Base-by-base conservation (phyloP, 2,797 vertebrate genomes). In the Oreortyx pictus region DNA sequence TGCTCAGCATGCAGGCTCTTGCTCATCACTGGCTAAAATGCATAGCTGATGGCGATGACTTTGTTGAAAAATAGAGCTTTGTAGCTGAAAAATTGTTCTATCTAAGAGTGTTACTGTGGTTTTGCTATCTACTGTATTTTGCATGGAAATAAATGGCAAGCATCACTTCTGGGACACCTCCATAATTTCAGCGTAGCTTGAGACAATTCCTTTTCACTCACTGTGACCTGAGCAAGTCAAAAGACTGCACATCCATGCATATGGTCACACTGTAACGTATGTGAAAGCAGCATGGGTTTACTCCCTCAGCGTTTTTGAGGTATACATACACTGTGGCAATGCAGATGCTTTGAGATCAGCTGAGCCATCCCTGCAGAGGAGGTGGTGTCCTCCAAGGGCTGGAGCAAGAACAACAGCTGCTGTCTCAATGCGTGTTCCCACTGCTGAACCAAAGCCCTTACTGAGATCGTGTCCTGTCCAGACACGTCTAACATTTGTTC, bases 371-470 rank as follows among this genome's bases (percentile, higher is more conserved):
- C 76, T 88, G 82, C 82, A 88, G 95, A 24, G 0, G 82, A 90
- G 93, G 94, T 7, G 1, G 89, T 17, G 89, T 52, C 84, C 73
- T 94, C 66, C 3, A 35, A 81, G 82, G 76, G 82, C 79, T 92
- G 82, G 59, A 86, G 89, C 49, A 82, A 89, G 85, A 95, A 88
- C 44, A 92, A 83, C 87, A 88, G 66, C 91, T 65, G 64, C 73
- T 89, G 70, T 78, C 87, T 92, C 93, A 83, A 89, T 41, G 87
- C 57, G 19, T 66, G 76, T 83, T 95, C 89, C 91, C 76, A 50
- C 82, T 89, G 47, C 66, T 35, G 76, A 95, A 93, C 91, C 93
- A 93, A 94, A 95, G 89, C 74, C 85, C 82, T 92, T 66, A 50
- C 66, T 60, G 41, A 86, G 91, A 82, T 83, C 5, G 2, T 56